Evolutionary conservation across 2,888 invertebrate genomes (phyloP).

Genomic region (Plebejus anna): DNA sequence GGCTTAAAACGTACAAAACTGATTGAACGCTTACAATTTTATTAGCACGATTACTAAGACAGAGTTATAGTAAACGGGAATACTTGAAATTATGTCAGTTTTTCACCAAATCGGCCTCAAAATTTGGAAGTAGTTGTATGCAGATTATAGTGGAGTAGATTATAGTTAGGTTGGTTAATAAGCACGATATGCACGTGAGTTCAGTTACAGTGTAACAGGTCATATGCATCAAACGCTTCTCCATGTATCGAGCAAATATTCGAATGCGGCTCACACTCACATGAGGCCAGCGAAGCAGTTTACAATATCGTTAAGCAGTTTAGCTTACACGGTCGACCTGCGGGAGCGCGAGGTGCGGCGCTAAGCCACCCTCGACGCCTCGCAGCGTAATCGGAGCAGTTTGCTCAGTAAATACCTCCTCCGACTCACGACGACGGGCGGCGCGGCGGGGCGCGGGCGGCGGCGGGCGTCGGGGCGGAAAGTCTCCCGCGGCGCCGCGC

Average conservation of each 20-base stretch:
- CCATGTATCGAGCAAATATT: neutral
- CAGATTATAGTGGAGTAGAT: too few species aligned
- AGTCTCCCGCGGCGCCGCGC: slow-evolving; percentile 38
- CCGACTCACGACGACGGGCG: slow-evolving; percentile 37
- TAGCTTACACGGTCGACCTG: neutral
- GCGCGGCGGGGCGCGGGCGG: slow-evolving; percentile 39
- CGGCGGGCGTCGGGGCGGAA: slow-evolving; percentile 42
- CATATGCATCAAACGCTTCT: neutral
- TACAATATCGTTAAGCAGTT: neutral
- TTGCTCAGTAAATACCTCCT: slow-evolving; percentile 33
- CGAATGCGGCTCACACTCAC: neutral
- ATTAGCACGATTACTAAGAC: too few species aligned
- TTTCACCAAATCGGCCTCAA: too few species aligned
- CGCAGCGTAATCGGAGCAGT: slow-evolving; percentile 5
- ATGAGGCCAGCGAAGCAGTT: neutral
- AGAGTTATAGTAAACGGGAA: too few species aligned
- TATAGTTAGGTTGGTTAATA: too few species aligned
- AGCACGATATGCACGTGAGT: too few species aligned
- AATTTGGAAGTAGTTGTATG: too few species aligned
- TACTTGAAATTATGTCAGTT: too few species aligned
- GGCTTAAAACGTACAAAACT: too few species aligned
- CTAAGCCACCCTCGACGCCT: neutral
- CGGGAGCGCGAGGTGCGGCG: neutral
- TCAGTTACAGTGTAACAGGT: neutral
- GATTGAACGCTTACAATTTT: too few species aligned